Percentiles rank a stretch among this genome's conserved stretches.
phyloP scores from a whole-genome alignment of 2,888 invertebrate species.

The Xanthorhoe spadicearia region DNA sequence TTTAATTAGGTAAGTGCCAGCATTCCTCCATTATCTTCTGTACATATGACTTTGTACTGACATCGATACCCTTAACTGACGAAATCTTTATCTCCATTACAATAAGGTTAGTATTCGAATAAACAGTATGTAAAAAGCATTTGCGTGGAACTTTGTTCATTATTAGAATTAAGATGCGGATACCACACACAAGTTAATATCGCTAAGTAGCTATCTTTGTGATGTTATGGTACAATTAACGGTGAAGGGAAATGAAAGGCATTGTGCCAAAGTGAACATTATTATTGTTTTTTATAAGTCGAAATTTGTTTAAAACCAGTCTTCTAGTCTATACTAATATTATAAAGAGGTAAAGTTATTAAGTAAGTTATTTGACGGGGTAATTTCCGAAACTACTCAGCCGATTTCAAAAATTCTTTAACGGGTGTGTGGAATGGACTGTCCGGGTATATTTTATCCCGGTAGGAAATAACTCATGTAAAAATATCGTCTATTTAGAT shows the following conservation, averaged over 20 bases:
- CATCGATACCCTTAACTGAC: slow-evolving; percentile 4
- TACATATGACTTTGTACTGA: slow-evolving; percentile 21
- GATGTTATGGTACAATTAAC: slow-evolving; percentile 17
- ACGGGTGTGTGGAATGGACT: too few relatives aligned
- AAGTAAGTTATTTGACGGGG: too few relatives aligned
- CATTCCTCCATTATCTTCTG: slow-evolving; percentile 33
- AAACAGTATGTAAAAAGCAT: not conserved
- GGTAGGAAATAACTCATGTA: too few relatives aligned
- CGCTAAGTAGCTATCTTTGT: slow-evolving; percentile 24
- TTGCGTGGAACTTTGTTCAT: slow-evolving; percentile 13
- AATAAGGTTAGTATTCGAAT: slow-evolving; percentile 16
- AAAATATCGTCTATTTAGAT: too few relatives aligned
- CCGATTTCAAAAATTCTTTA: too few relatives aligned
- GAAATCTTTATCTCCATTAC: not conserved
- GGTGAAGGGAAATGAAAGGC: not conserved
- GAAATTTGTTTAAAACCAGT: too few relatives aligned
- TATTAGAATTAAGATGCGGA: slow-evolving; percentile 23
- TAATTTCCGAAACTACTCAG: too few relatives aligned
- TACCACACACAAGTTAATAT: slow-evolving; percentile 25
- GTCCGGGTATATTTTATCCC: too few relatives aligned
- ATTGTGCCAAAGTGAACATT: not conserved
- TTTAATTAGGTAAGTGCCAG: slow-evolving; percentile 32
- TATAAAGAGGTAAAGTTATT: too few relatives aligned
- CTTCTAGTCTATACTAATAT: too few relatives aligned
- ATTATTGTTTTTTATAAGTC: not conserved